Evolutionary conservation across 2,797 vertebrate species (phyloP), one percentile per base, ranked within the genome.

Genomic region (Mallotus villosus): DNA sequence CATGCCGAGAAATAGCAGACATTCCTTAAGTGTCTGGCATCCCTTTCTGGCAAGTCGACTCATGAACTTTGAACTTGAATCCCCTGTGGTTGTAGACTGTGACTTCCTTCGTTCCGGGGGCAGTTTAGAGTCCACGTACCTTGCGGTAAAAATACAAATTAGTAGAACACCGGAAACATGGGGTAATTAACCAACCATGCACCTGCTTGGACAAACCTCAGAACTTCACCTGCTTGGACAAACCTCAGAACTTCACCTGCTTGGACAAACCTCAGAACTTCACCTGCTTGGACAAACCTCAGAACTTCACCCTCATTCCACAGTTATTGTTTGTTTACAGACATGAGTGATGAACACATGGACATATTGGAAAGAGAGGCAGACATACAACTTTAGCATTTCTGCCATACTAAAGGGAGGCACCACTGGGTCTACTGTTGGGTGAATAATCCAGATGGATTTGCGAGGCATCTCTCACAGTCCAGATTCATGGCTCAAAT

Each of bases 11-110:
- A 21, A 21, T 2, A 34, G 32, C 32, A 19, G 70, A 34, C 63
- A 72, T 64, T 72, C 70, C 14, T 41, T 41, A 72, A 21, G 65
- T 65, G 70, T 29, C 70, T 65, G 46, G 27, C 27, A 46, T 21
- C 12, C 16, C 25, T 37, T 19, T 16, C 49, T 6, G 12, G 60
- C 11, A 27, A 49, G 8, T 27, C 12, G 12, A 29, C 24, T 16
- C 12, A 7, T 22, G 19, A 14, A 14, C 12, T 51, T 17, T 51
- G 49, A 51, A 51, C 49, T 34, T 34, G 32, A 34, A 34, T 34
- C 49, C 49, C 14, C 49, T 17, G 49, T 14, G 4, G 49, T 51
- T 6, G 12, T 17, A 51, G 2, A 51, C 49, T 16, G 49, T 14
- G 12, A 51, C 17, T 51, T 51, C 49, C 49, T 51, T 17, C 1